Percentiles rank a stretch among this genome's conserved stretches.
Conservation (phyloP, 2,113 vertebrate genomes). For the Heterocephalus glaber region DNA sequence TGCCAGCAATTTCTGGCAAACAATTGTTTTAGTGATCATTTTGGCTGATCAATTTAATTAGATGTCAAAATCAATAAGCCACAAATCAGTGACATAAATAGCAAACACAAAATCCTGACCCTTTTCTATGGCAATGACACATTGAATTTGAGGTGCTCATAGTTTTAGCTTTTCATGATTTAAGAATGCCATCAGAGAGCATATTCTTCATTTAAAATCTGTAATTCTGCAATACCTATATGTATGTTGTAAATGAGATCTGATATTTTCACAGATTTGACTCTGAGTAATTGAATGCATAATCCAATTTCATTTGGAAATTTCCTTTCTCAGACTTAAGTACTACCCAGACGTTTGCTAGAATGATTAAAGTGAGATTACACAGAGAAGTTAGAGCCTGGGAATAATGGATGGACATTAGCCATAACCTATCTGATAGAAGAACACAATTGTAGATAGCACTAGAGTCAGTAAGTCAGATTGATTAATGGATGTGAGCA, state of each 20-base stretch:
- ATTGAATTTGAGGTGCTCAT: background rate
- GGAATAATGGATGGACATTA: conserved; percentile 60
- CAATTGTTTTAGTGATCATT: conserved; percentile 9
- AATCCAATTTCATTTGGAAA: background rate
- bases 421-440: conserved; percentile 33
- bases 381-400: background rate
- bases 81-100: background rate
- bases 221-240: background rate
- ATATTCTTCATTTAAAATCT: conserved; percentile 26
- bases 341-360: background rate
- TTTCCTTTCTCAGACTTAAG: conserved; percentile 11
- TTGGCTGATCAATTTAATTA: conserved; percentile 43
- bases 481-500: conserved; percentile 72
- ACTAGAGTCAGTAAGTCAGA: conserved; percentile 52
- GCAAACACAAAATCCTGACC: background rate
- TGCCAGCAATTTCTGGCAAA: background rate
- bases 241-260: conserved; percentile 9
- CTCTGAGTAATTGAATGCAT: conserved; percentile 28
- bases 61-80: background rate
- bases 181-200: background rate
- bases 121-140: background rate
- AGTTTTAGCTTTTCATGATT: background rate
- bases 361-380: background rate
- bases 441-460: conserved; percentile 40
- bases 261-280: conserved; percentile 29